A percentile compares a stretch with the other conserved stretches of the same genome.
Conservation (phyloP, 2,888 invertebrate genomes). For the Proisotoma minuta region DNA sequence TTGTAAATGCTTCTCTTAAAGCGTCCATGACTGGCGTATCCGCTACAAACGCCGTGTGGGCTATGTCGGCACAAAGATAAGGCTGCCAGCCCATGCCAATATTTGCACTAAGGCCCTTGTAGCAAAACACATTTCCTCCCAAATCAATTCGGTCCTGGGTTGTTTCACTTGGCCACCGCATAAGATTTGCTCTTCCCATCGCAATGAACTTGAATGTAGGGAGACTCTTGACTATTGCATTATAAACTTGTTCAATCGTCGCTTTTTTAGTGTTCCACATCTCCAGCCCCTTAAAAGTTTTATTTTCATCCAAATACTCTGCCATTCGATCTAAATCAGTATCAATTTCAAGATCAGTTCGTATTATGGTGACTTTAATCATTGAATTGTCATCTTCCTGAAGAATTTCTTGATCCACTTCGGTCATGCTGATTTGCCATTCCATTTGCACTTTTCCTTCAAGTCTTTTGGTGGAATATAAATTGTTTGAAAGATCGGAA, state of each 20-base stretch:
- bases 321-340: neutral
- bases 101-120: conserved; percentile 18
- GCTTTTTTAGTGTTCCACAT: neutral
- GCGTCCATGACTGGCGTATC: conserved; percentile 10
- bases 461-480: conserved; percentile 17
- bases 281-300: conserved; percentile 8
- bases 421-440: neutral
- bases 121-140: conserved; percentile 14
- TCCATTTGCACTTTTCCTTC: conserved; percentile 10
- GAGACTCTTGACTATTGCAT: conserved; percentile 20
- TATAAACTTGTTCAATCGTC: conserved; percentile 11
- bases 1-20: too few relatives aligned
- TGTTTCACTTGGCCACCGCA: neutral
- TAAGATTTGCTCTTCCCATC: conserved; percentile 20
- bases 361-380: conserved; percentile 6
- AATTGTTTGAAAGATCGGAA: conserved; percentile 12
- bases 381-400: neutral
- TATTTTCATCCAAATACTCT: neutral
- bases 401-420: conserved; percentile 8
- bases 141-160: neutral
- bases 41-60: conserved; percentile 16
- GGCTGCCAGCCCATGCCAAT: conserved; percentile 33
- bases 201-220: conserved; percentile 17
- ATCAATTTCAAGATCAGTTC: neutral
- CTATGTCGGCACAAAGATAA: conserved; percentile 14